Evolutionary conservation across 2,113 vertebrate genomes (phyloP), one percentile per base, ranked within the genome.

Genomic region (Trochalopteron elliotii): DNA sequence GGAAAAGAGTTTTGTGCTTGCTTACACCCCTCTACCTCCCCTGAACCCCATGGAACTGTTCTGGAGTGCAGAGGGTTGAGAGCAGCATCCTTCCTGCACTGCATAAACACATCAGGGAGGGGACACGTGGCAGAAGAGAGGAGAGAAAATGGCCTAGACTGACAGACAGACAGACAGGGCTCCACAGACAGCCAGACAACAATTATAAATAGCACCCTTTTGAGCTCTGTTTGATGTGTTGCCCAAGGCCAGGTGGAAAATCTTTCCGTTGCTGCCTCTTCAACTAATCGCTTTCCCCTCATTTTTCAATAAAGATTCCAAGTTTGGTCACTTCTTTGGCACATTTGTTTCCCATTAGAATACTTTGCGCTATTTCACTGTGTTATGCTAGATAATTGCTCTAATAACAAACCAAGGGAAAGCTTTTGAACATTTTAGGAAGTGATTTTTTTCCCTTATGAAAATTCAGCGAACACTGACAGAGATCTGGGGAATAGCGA

Each of bases 301-400:
- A 96, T 98, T 98, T 98, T 98, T 98, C 98, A 98, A 98, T 97
- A 97, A 98, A 94, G 97, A 97, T 91, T 95, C 96, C 69, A 94
- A 95, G 97, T 96, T 95, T 70, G 82, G 96, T 93, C 72, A 94
- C 95, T 96, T 87, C 95, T 90, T 94, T 86, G 88, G 95, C 95
- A 97, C 98, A 98, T 98, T 98, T 98, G 98, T 98, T 98, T 98
- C 97, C 97, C 97, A 98, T 98, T 98, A 98, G 97, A 97, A 96
- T 97, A 97, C 97, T 97, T 98, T 95, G 86, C 78, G 97, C 55
- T 96, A 87, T 97, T 97, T 97, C 64, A 27, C 97, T 97, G 96
- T 98, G 98, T 98, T 98, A 97, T 98, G 98, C 97, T 98, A 98
- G 97, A 98, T 98, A 98, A 98, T 98, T 98, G 98, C 98, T 98